A percentile compares a stretch with the other conserved stretches of the same genome.
Conservation (phyloP, 2,888 invertebrate genomes). For the Macaria liturata region DNA sequence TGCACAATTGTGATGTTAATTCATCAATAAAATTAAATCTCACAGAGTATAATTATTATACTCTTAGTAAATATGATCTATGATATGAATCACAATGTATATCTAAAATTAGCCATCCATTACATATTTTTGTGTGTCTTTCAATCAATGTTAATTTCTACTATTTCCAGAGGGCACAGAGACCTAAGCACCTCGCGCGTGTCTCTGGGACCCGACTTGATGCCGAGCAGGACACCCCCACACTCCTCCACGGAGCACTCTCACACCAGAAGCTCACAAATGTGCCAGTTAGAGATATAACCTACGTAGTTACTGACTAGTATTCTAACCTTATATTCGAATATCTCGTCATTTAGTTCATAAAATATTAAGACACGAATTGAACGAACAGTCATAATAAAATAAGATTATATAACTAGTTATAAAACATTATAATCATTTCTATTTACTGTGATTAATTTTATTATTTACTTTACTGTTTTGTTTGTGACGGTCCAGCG, state of each 20-base stretch:
- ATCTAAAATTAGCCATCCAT: too few relatives aligned
- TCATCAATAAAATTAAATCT: too few relatives aligned
- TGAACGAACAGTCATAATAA: slow-evolving; percentile 54
- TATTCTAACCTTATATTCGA: slow-evolving; percentile 52
- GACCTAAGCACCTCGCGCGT: slow-evolving; percentile 51
- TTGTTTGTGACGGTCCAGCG: slow-evolving; percentile 40
- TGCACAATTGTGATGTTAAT: too few relatives aligned
- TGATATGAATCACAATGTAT: too few relatives aligned
- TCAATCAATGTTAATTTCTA: not conserved
- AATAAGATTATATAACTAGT: slow-evolving; percentile 43
- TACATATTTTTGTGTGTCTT: too few relatives aligned
- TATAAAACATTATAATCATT: slow-evolving; percentile 48
- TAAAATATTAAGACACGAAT: slow-evolving; percentile 37
- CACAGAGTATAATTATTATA: too few relatives aligned
- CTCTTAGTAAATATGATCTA: too few relatives aligned
- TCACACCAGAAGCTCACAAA: slow-evolving; percentile 74
- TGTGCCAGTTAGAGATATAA: slow-evolving; percentile 78
- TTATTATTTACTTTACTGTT: slow-evolving; percentile 67
- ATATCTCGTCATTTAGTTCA: slow-evolving; percentile 49
- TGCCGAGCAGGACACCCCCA: slow-evolving; percentile 73
- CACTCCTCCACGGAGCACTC: slow-evolving; percentile 44
- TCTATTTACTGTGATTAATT: slow-evolving; percentile 77
- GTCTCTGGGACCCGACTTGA: slow-evolving; percentile 55
- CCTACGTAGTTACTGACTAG: slow-evolving; percentile 62
- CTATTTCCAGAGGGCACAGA: slow-evolving; percentile 65